Base-by-base conservation (phyloP, 2,797 vertebrate species). In the Cygnus olor region DNA sequence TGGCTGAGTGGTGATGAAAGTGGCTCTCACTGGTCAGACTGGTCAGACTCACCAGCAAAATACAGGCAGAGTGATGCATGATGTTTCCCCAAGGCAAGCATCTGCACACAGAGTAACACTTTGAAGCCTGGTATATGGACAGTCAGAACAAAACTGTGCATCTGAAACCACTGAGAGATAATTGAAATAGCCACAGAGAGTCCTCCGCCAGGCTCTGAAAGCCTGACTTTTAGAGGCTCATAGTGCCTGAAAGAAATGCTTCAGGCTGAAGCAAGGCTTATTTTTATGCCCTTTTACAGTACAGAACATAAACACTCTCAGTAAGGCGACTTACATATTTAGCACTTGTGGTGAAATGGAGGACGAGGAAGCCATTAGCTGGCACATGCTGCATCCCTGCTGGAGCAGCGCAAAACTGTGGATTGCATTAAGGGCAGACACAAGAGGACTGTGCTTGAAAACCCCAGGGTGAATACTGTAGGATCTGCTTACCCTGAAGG, bases 1-100 rank as follows among this genome's bases (percentile, higher is more conserved):
- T 44, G 45, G 5, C 10, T 83, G 49, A 36, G 21, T 17, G 57
- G 7, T 0, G 0, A 4, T 4, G 30, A 3, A 4, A 1, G 15
- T 56, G 24, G 9, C 4, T 80, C 40, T 80, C 20, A 22, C 32
- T 9, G 42, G 12, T 47, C 60, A 64, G 32, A 44, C 38, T 45
- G 63, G 40, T 51, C 44, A 69, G 47, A n/a, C 28, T 51, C 20
- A 19, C 32, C 45, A 65, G 49, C 38, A 45, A 77, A 84, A 47
- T 40, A 28, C 87, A 69, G 34, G 10, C 0, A 0, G 5, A 34
- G 11, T 38, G 56, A 21, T 25, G 18, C 16, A 47, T 10, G 1
- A 19, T 10, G 40, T n/a, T 64, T 83, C 28, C n/a, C 53, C 32
- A 36, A 30, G 56, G 27, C 42, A 77, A 66, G n/a, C 51, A 45